A percentile compares a stretch with the other conserved stretches of the same genome.
phyloP scores from a whole-genome alignment of 2,797 vertebrate species.

The Balearica regulorum region DNA sequence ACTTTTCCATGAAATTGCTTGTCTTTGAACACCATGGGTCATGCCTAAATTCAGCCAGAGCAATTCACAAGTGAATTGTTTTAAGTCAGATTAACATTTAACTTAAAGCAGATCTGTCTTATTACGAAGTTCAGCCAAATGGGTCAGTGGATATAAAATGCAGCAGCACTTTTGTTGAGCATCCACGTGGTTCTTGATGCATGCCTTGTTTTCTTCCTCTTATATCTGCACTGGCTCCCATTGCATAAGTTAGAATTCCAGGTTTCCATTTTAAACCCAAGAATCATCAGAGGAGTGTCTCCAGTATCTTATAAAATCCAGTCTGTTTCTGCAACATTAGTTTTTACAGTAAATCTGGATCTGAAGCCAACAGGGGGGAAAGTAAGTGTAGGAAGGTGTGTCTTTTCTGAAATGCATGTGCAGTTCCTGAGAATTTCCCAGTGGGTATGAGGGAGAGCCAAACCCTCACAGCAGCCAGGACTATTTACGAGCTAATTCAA shows the following conservation, averaged over 20 bases:
- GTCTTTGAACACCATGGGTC: not conserved
- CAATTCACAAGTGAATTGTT: not conserved
- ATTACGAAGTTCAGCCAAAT: not conserved
- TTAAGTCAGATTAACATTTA: not conserved
- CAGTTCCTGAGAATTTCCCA: not conserved
- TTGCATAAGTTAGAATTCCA: not conserved
- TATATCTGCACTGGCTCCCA: not conserved
- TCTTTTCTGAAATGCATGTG: not conserved
- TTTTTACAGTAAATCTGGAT: not conserved
- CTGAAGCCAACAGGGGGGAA: not conserved
- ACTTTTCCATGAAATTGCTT: not conserved
- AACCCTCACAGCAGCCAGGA: not conserved
- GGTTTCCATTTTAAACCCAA: not conserved
- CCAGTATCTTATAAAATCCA: not conserved
- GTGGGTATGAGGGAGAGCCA: not conserved
- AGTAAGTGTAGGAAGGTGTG: not conserved
- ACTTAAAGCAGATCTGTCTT: not conserved
- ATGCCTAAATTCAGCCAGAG: not conserved
- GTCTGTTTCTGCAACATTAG: not conserved
- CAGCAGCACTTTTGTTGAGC: not conserved
- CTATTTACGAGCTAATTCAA: not conserved
- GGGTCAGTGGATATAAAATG: not conserved
- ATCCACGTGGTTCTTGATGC: not conserved
- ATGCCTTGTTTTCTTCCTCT: not conserved
- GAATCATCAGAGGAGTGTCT: not conserved